phyloP scores from a whole-genome alignment of 2,797 vertebrate genomes.

The Rhynchonycteris naso region DNA sequence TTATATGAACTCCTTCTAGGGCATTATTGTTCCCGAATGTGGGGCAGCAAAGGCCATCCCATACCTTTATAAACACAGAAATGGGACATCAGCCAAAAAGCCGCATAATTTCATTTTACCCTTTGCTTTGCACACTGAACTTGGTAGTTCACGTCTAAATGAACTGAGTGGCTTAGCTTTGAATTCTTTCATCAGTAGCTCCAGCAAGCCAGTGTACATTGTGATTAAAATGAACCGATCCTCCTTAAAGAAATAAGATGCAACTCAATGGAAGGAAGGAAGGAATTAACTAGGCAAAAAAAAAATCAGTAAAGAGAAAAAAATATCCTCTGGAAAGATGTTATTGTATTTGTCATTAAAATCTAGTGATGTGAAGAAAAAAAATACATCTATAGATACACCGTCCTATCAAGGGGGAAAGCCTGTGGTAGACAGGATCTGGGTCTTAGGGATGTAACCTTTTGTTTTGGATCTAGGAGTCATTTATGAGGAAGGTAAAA shows the following conservation, averaged over 20 bases:
- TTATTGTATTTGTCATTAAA: slow-evolving; percentile 31
- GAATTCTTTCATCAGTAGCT: slow-evolving; percentile 8
- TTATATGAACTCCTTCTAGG: slow-evolving; percentile 62
- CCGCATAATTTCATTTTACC: slow-evolving; percentile 65
- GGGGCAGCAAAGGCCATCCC: slow-evolving; percentile 61
- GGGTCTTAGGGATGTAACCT: not conserved
- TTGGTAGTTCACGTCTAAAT: slow-evolving; percentile 53
- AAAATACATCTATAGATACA: not conserved
- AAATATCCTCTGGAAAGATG: not conserved
- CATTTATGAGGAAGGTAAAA: slow-evolving; percentile 44
- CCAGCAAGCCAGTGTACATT: not conserved
- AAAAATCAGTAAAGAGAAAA: not conserved
- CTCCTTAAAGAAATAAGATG: slow-evolving; percentile 62
- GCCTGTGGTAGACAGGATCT: not conserved
- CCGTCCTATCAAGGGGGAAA: accelerated
- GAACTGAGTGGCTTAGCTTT: slow-evolving; percentile 56
- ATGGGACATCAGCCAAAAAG: slow-evolving; percentile 74
- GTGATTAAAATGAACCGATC: slow-evolving; percentile 71
- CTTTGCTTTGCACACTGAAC: slow-evolving; percentile 54
- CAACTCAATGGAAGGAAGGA: slow-evolving; percentile 50
- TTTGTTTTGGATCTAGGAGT: slow-evolving; percentile 40
- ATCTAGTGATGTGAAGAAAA: not conserved
- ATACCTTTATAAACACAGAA: slow-evolving; percentile 64
- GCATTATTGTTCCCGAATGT: slow-evolving; percentile 67
- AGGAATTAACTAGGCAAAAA: not conserved